phyloP scores from a whole-genome alignment of 1,140 invertebrate species.

The Ephestia elutella region DNA sequence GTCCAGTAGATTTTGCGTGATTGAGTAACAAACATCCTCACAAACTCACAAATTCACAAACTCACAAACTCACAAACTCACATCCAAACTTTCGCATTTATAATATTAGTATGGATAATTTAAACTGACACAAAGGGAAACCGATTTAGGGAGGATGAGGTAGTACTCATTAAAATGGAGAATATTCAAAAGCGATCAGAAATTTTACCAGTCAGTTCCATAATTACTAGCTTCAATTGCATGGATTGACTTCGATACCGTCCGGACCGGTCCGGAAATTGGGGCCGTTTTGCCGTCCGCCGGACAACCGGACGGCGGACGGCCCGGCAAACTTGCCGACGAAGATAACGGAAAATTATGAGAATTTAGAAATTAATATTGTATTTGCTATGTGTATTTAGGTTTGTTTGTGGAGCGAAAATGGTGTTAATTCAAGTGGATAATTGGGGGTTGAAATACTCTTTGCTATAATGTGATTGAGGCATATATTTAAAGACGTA shows the following conservation, averaged over 20 bases:
- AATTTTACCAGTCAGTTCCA: neutral
- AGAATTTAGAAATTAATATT: constrained; percentile 21
- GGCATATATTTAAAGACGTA: no score
- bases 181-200: no score
- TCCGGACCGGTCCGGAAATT: constrained; percentile 28
- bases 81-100: no score
- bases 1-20: no score
- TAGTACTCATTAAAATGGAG: no score
- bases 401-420: neutral
- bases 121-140: no score
- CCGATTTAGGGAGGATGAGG: no score
- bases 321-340: constrained; percentile 14
- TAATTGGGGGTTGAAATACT: neutral
- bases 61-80: no score
- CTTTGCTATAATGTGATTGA: no score
- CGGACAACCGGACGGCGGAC: constrained; percentile 2
- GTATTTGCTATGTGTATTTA: constrained; percentile 1
- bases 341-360: constrained; percentile 18
- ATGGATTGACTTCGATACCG: constrained; percentile 1
- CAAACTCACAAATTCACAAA: no score
- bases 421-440: neutral
- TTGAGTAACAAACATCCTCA: no score
- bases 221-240: constrained; percentile 12
- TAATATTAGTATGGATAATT: no score
- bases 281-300: constrained; percentile 14